Evolutionary conservation across 2,888 invertebrate genomes (phyloP), one percentile per base, ranked within the genome.

Genomic region (Catocala fraxini): DNA sequence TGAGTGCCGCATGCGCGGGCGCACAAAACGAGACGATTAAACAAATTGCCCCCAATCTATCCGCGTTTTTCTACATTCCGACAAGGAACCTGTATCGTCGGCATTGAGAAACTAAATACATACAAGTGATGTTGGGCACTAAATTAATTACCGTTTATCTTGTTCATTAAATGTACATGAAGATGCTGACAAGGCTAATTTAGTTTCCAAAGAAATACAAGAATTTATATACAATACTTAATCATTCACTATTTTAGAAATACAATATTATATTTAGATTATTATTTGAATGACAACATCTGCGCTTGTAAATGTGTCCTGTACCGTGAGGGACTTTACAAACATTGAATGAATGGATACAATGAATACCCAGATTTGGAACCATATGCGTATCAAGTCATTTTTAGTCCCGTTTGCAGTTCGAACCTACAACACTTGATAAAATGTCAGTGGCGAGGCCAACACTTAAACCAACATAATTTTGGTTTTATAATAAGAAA

Each of bases 21-120:
- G 69, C 72, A 68, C 60, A 68, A 59, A 75, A 65, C 72, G 59
- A 68, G 61, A 58, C 75, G 75, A 78, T 82, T 83, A 80, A 71
- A 81, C 80, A 84, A 85, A 85, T 85, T 81, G 76, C 75, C 70
- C 62, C 68, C 72, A 77, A 79, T 81, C 75, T 65, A 59, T 71
- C 75, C 35, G 59, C 63, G 13, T 80, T 80, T 83, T 82, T 77
- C 78, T 73, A 78, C 75, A 78, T 80, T 70, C 75, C 67, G 33
- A 48, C 57, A 57, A 13, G 56, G 5, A 54, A 56, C 61, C 47
- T 46, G 56, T 41, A 54, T 25, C 5, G 5, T 0, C 41, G 52
- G 51, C 11, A 73, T 74, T 72, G 43, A 45, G 60, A 53, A 73
- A 70, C 52, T 65, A 47, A 54, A 57, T 57, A 59, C 6, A n/a